Conservation (phyloP, 2,888 invertebrate genomes). For the Drosophila meridionalis region DNA sequence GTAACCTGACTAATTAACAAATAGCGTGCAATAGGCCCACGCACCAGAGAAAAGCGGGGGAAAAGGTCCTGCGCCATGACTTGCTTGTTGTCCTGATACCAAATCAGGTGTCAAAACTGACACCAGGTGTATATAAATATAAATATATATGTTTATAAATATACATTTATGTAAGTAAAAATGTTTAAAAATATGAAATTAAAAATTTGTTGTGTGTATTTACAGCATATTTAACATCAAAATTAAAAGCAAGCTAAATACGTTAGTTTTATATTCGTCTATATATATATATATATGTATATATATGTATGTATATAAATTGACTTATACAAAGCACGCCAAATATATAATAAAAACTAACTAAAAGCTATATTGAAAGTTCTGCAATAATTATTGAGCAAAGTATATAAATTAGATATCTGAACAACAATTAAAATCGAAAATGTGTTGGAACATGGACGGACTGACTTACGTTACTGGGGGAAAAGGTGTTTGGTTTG, state of each 20-base stretch:
- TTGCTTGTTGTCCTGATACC: constrained; percentile 64
- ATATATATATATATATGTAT: neutral
- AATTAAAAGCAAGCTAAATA: constrained; percentile 62
- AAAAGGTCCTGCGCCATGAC: constrained; percentile 55
- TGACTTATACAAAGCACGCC: constrained; percentile 49
- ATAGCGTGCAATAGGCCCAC: constrained; percentile 42
- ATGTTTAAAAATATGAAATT: constrained; percentile 49
- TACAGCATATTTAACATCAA: constrained; percentile 69
- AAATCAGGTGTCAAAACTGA: constrained; percentile 37
- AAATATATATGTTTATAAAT: constrained; percentile 24
- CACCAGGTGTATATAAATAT: constrained; percentile 21
- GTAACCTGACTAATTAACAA: constrained; percentile 24
- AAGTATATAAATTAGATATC: constrained; percentile 36
- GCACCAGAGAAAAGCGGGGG: constrained; percentile 22
- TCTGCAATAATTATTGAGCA: constrained; percentile 32
- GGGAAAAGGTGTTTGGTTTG: constrained; percentile 11
- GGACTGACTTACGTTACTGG: constrained; percentile 43
- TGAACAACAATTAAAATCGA: constrained; percentile 34
- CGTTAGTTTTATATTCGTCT: neutral
- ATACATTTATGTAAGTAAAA: constrained; percentile 19
- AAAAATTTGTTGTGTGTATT: constrained; percentile 61
- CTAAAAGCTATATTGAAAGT: constrained; percentile 31
- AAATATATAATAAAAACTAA: constrained; percentile 47
- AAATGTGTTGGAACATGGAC: constrained; percentile 25
- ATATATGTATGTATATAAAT: constrained; percentile 1